Evolutionary conservation across 1,140 invertebrate genomes (phyloP).

Genomic region (Caerostris darwini): DNA sequence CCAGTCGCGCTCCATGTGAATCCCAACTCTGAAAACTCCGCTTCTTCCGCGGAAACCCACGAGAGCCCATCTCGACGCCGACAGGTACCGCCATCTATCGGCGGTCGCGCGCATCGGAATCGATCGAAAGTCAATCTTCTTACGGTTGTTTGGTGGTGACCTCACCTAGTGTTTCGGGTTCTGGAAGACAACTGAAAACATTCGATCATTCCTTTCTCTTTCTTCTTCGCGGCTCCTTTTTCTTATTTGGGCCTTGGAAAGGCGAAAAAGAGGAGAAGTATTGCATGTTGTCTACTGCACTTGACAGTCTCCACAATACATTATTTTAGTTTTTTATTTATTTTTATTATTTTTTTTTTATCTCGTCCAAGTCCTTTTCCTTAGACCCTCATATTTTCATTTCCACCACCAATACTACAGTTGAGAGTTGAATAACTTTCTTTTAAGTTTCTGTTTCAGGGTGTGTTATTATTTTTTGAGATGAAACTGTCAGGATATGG

Average conservation of each 20-base stretch:
- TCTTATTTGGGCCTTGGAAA: conserved; percentile 56
- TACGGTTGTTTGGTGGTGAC: conserved; percentile 68
- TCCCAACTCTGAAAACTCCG: conserved; percentile 59
- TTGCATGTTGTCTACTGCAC: conserved; percentile 70
- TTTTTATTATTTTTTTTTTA: neutral
- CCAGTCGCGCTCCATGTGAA: conserved; percentile 69
- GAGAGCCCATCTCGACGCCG: neutral
- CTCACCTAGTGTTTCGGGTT: conserved; percentile 73
- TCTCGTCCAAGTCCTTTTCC: neutral
- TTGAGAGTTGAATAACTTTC: conserved; percentile 6
- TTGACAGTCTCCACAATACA: conserved; percentile 74
- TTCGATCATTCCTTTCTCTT: conserved; percentile 70
- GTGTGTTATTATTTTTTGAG: no score
- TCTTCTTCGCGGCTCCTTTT: neutral
- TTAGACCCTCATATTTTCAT: conserved; percentile 34
- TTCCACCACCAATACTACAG: neutral
- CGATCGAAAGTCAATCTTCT: conserved; percentile 76
- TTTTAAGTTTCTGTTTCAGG: conserved; percentile 17
- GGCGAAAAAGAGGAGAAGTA: conserved; percentile 52
- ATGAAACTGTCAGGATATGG: no score
- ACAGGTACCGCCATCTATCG: conserved; percentile 56
- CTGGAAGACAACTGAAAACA: conserved; percentile 77
- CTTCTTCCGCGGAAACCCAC: neutral
- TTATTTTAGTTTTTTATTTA: conserved; percentile 45
- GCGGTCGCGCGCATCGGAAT: neutral